These are phyloP conservation scores for Spialia ferax DNA, from an alignment of 2,888 invertebrate genomes.

Conservation along the genomic window DNA sequence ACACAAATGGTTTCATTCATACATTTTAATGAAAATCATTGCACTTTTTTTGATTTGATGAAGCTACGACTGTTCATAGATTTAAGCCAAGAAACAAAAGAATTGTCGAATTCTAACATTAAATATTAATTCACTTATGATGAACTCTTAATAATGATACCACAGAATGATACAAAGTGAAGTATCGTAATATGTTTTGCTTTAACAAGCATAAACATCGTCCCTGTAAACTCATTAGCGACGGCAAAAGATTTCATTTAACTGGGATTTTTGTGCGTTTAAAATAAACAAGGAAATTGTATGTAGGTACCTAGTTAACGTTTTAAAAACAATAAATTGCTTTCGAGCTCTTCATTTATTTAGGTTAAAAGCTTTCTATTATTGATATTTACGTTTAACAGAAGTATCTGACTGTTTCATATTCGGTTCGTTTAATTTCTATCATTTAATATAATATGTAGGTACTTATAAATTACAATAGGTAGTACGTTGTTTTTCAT, in stretches of 20 bases:
- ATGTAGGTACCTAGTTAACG: background rate
- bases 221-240: background rate
- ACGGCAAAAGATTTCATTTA: slow-evolving; percentile 1
- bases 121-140: too few relatives aligned
- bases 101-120: too few relatives aligned
- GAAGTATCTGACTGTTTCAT: background rate
- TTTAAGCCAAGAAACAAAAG: too few relatives aligned
- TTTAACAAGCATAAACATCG: background rate
- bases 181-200: background rate
- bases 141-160: too few relatives aligned
- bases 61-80: too few relatives aligned
- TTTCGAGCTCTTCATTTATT: background rate
- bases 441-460: background rate
- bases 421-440: background rate
- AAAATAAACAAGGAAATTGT: background rate
- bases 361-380: background rate
- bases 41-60: too few relatives aligned
- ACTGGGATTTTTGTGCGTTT: background rate
- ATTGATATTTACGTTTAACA: background rate
- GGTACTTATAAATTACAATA: background rate
- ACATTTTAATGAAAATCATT: too few relatives aligned
- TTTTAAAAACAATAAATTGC: slow-evolving; percentile 3
- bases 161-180: too few relatives aligned
- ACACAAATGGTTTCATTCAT: too few relatives aligned
- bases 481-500: background rate